phyloP scores from a whole-genome alignment of 37 sponge, comb jelly and placozoan species.

The Halisarca cf. caerulea region DNA sequence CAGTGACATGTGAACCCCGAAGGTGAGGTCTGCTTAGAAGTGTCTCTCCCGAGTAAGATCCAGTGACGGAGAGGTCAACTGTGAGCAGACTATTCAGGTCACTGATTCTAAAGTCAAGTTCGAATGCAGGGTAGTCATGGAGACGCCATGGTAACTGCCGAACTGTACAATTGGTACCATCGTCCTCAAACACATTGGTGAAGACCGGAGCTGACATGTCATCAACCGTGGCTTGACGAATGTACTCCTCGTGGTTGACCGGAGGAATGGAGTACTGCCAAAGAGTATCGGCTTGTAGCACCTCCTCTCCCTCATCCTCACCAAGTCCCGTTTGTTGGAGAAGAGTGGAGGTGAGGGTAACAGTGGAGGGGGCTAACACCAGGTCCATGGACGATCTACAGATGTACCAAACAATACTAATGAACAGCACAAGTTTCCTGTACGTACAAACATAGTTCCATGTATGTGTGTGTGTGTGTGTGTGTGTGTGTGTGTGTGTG shows the following conservation, averaged over 20 bases:
- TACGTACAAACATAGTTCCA: too few relatives aligned
- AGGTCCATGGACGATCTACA: conserved; percentile 73
- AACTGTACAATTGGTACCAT: conserved; percentile 39
- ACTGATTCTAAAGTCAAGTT: conserved; percentile 44
- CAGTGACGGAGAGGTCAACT: conserved; percentile 11
- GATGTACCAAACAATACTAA: neutral
- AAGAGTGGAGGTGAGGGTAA: conserved; percentile 60
- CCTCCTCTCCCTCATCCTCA: conserved; percentile 41
- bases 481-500: too few relatives aligned
- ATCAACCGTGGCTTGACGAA: conserved; percentile 29
- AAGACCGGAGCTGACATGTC: conserved; percentile 58
- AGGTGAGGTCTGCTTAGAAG: conserved; percentile 26
- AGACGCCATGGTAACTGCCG: conserved; percentile 56
- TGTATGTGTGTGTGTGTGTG: too few relatives aligned
- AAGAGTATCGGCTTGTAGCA: conserved; percentile 39
- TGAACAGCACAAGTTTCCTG: too few relatives aligned
- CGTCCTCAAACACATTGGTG: neutral
- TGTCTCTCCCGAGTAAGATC: conserved; percentile 8
- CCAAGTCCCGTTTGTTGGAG: conserved; percentile 51
- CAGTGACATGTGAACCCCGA: conserved; percentile 33
- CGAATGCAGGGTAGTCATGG: conserved; percentile 66
- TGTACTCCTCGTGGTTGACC: conserved; percentile 58
- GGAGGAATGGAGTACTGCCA: conserved; percentile 72
- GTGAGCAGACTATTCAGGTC: conserved; percentile 50
- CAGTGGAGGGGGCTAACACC: conserved; percentile 38